Conservation (phyloP, 2,113 vertebrate genomes). For the Orcinus orca region DNA sequence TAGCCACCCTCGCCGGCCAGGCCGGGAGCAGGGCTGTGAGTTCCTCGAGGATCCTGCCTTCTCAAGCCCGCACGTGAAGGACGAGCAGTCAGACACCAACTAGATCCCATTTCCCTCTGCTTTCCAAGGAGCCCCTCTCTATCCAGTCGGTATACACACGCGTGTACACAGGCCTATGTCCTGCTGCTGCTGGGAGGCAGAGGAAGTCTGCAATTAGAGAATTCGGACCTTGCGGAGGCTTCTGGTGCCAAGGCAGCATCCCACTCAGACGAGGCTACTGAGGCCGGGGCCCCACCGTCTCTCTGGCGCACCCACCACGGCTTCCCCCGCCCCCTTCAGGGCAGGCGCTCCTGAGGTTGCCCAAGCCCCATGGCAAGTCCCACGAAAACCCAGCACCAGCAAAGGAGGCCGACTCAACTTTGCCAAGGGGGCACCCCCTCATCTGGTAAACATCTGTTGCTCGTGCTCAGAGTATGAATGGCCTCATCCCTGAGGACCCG, state of each 20-base stretch:
- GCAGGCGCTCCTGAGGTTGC: not conserved
- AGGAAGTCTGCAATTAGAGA: not conserved
- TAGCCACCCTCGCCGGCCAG: not conserved
- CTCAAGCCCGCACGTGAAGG: not conserved
- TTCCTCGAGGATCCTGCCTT: not conserved
- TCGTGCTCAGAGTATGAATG: not conserved
- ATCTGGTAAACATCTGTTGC: not conserved
- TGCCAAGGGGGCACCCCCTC: not conserved
- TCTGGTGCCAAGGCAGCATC: not conserved
- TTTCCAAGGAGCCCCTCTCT: not conserved
- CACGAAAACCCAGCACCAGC: not conserved
- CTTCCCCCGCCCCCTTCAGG: not conserved
- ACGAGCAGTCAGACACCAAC: not conserved
- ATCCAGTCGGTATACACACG: too few relatives aligned
- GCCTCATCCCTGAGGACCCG: not conserved
- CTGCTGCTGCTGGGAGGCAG: not conserved
- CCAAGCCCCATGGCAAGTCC: not conserved
- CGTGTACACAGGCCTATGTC: rapidly evolving
- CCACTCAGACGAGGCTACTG: not conserved
- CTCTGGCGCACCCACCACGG: rapidly evolving
- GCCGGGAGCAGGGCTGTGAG: not conserved
- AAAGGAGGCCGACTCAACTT: not conserved
- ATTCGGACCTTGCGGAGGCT: not conserved
- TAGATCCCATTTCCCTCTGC: too few relatives aligned
- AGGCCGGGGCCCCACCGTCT: not conserved